phyloP scores from a whole-genome alignment of 1,140 invertebrate species.

The Halotydeus destructor region DNA sequence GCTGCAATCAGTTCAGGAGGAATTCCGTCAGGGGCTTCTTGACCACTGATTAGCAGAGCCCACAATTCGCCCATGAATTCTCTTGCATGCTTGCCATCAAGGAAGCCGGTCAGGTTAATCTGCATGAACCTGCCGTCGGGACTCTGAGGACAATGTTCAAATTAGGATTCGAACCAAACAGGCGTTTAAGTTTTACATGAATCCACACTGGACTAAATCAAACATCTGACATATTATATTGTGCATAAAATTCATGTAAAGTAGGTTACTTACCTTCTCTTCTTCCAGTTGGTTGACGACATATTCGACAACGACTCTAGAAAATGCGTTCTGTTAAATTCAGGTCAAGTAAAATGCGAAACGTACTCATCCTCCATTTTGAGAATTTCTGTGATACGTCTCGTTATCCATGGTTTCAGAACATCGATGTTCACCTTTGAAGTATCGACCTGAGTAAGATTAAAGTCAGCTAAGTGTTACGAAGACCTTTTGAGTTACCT shows the following conservation, averaged over 20 bases:
- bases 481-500: constrained; percentile 35
- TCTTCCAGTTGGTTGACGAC: constrained; percentile 91
- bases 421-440: constrained; percentile 92
- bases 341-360: too few species aligned
- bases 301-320: constrained; percentile 95
- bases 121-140: constrained; percentile 97
- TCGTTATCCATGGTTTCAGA: constrained; percentile 95
- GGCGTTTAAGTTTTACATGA: constrained; percentile 1
- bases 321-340: too few species aligned
- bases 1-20: constrained; percentile 75
- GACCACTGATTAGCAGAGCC: constrained; percentile 79
- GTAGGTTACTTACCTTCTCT: constrained; percentile 42
- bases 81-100: constrained; percentile 91
- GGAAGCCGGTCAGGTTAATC: constrained; percentile 95
- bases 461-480: constrained; percentile 4
- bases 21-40: constrained; percentile 81
- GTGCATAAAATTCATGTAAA: not conserved
- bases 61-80: constrained; percentile 94
- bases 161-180: not conserved
- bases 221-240: not conserved
- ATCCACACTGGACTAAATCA: not conserved
- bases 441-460: constrained; percentile 74
- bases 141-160: constrained; percentile 26
- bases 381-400: constrained; percentile 81
- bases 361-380: constrained; percentile 81